Percentiles rank a stretch among this genome's conserved stretches.
phyloP scores from a whole-genome alignment of 1,140 invertebrate genomes.

The Charaxes varanes region DNA sequence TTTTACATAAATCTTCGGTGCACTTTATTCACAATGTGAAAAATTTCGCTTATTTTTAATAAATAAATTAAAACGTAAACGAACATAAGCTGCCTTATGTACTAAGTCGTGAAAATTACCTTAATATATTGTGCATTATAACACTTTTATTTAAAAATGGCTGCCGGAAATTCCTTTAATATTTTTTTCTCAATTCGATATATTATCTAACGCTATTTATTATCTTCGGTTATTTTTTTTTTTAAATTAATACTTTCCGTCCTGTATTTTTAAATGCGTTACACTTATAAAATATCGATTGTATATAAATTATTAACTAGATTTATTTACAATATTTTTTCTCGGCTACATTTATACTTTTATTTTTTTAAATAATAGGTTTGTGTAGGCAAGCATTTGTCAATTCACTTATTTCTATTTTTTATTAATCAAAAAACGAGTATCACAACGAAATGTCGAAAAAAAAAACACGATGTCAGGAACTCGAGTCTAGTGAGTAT shows the following conservation, averaged over 20 bases:
- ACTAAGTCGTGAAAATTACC: slow-evolving; percentile 42
- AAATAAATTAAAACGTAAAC: slow-evolving; percentile 39
- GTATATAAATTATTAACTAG: slow-evolving; percentile 57
- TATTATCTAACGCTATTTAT: slow-evolving; percentile 60
- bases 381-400: slow-evolving; percentile 60
- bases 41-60: slow-evolving; percentile 29
- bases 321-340: slow-evolving; percentile 66
- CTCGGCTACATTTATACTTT: slow-evolving; percentile 45
- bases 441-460: slow-evolving; percentile 31
- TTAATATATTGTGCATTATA: slow-evolving; percentile 52
- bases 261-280: slow-evolving; percentile 54
- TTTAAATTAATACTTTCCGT: slow-evolving; percentile 52
- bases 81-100: slow-evolving; percentile 35
- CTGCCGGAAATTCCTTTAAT: slow-evolving; percentile 25
- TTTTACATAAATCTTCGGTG: slow-evolving; percentile 55
- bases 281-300: slow-evolving; percentile 38
- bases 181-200: slow-evolving; percentile 24
- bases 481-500: slow-evolving; percentile 56
- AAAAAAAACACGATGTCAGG: slow-evolving; percentile 39
- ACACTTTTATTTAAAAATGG: slow-evolving; percentile 35
- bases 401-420: slow-evolving; percentile 36
- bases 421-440: slow-evolving; percentile 19
- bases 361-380: slow-evolving; percentile 44
- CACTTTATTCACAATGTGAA: slow-evolving; percentile 58
- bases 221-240: slow-evolving; percentile 51